These are phyloP conservation scores for Pristionchus fissidentatus DNA, from an alignment of 2,888 invertebrate genomes.

Conservation along the genomic window DNA sequence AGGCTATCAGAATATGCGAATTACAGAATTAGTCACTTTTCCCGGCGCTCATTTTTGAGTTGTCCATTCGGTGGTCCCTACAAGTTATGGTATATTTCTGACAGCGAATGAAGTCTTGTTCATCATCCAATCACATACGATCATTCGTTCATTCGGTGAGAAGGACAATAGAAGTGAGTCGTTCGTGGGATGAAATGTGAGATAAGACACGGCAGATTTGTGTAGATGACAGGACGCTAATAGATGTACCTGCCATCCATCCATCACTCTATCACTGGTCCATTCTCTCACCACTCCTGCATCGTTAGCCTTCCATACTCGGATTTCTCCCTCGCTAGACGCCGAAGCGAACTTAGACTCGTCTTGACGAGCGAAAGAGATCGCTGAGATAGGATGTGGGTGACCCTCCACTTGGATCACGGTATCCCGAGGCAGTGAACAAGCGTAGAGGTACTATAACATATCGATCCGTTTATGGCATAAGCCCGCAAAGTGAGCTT, in stretches of 20 bases:
- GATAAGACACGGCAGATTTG: neutral
- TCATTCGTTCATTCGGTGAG: neutral
- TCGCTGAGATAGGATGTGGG: neutral
- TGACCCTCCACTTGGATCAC: constrained; percentile 14
- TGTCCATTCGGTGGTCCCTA: too few relatives aligned
- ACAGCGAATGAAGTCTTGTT: constrained; percentile 9
- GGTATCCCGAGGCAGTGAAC: neutral
- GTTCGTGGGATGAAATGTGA: constrained; percentile 23
- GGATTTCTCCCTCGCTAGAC: constrained; percentile 21
- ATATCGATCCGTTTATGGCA: too few relatives aligned
- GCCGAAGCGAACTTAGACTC: constrained; percentile 19
- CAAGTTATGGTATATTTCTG: too few relatives aligned
- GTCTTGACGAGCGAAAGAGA: constrained; percentile 5
- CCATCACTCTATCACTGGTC: neutral
- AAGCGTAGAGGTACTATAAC: neutral
- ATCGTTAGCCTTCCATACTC: constrained; percentile 11
- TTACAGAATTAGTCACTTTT: too few relatives aligned
- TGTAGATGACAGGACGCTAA: neutral
- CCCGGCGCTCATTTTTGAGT: too few relatives aligned
- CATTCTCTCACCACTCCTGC: neutral
- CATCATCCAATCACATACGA: constrained; percentile 37
- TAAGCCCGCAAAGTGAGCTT: too few relatives aligned
- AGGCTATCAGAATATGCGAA: too few relatives aligned
- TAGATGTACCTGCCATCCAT: constrained; percentile 42
- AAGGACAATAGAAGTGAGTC: constrained; percentile 24